Evolutionary conservation across 2,797 vertebrate genomes (phyloP), one percentile per base, ranked within the genome.

Genomic region (Tamandua tetradactyla): DNA sequence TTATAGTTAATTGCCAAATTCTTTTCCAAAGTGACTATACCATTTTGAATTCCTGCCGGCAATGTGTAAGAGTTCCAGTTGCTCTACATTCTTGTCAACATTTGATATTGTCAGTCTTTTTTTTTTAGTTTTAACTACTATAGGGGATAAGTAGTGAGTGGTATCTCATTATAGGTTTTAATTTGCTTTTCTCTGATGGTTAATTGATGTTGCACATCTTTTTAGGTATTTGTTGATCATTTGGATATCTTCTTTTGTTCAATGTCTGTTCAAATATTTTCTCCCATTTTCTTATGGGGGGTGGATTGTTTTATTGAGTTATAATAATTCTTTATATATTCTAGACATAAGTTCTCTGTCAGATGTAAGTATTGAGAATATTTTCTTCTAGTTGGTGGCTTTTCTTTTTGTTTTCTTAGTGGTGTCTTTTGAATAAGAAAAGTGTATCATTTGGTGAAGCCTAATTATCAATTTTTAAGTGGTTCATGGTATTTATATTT

Each of bases 381-480:
- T 71, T 71, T 76, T 90, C 30, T 82, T 35, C 30, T 18, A 72
- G 23, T 80, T n/a, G 49, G 15, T 7, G 30, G 22, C 30, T 42
- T 80, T 1, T 30, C 30, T 83, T 83, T 93, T 80, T 80, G 3
- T 40, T 93, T 82, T 61, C 57, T 82, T 57, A 93, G 64, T 84
- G 20, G 27, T 87, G 22, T 64, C 40, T 83, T 40, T 91, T 83
- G 13, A 83, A 83, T 1, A 62, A 22, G 22, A 20, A 83, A 72
- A 32, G 44, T 57, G 82, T 57, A 32, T 57, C 35, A 61, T 68
- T 89, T 59, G 32, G 47, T 42, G 30, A 76, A 82, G 22, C 69
- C 69, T 71, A 52, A 71, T 49, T 49, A 47, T 69, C 18, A 32
- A 27, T 76, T 90, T 91, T 71, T 72, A 87, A 87, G 71, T 87